Evolutionary conservation across 1,140 invertebrate genomes (phyloP).

Genomic region (Bombus affinis): DNA sequence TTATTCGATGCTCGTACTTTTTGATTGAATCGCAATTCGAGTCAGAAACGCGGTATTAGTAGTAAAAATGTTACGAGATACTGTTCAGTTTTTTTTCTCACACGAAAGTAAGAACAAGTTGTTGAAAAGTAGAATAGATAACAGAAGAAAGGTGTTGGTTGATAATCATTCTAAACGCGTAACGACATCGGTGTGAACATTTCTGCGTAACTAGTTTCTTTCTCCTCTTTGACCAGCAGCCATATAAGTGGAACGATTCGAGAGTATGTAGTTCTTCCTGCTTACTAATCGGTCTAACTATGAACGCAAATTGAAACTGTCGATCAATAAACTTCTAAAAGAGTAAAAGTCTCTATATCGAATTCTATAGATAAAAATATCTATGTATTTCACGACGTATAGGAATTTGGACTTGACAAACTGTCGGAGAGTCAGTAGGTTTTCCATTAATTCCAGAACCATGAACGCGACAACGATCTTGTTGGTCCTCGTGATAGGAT

Average conservation of each 20-base stretch:
- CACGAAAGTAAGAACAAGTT: neutral
- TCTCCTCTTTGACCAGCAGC: neutral
- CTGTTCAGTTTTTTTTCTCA: neutral
- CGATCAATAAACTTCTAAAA: neutral
- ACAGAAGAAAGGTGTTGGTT: neutral
- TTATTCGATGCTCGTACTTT: neutral
- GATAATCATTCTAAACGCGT: neutral
- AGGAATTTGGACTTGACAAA: neutral
- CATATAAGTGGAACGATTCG: slow-evolving; percentile 35
- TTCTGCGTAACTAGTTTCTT: neutral
- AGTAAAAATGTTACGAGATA: neutral
- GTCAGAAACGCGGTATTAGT: too few species aligned
- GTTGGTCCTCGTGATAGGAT: slow-evolving; percentile 46
- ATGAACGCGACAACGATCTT: slow-evolving; percentile 57
- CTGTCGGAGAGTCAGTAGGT: neutral
- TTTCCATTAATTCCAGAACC: slow-evolving; percentile 46
- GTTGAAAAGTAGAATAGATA: neutral
- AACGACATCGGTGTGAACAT: neutral
- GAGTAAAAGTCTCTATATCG: too few species aligned
- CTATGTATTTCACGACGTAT: neutral
- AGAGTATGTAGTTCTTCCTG: neutral
- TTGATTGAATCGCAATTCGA: too few species aligned
- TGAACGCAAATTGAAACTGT: neutral
- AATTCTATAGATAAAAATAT: neutral
- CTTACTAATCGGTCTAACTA: neutral